Conservation (phyloP, 1,140 invertebrate species). For the Zaprionus gabonicus region DNA sequence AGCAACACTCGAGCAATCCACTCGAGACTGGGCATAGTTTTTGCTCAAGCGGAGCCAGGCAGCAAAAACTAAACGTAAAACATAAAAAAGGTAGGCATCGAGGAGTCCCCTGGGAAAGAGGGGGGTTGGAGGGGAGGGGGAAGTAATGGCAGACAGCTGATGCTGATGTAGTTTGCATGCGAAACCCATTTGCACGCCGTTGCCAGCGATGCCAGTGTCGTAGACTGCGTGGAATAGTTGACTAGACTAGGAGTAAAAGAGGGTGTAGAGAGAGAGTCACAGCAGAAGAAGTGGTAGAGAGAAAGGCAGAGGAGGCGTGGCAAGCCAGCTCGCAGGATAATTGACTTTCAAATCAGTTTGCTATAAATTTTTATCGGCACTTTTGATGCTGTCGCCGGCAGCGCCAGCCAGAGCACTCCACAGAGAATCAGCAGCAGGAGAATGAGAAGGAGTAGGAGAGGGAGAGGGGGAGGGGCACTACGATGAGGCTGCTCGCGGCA, state of each 20-base stretch:
- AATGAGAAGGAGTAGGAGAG: too few relatives aligned
- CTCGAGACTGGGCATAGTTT: background rate
- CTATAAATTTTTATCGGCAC: slow-evolving; percentile 84
- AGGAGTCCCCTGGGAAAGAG: slow-evolving; percentile 18
- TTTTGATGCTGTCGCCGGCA: slow-evolving; percentile 77
- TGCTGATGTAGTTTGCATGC: slow-evolving; percentile 68
- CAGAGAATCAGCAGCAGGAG: background rate
- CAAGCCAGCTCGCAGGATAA: slow-evolving; percentile 65
- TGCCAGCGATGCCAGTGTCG: slow-evolving; percentile 38
- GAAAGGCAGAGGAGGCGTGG: background rate
- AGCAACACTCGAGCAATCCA: slow-evolving; percentile 35
- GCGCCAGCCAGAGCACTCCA: slow-evolving; percentile 28
- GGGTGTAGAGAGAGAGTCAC: background rate
- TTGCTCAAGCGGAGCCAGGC: slow-evolving; percentile 12
- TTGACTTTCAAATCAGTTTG: slow-evolving; percentile 84
- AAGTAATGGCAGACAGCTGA: background rate
- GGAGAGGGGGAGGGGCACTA: too few relatives aligned
- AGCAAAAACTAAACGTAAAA: slow-evolving; percentile 45
- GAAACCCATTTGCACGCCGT: slow-evolving; percentile 81
- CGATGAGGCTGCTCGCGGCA: slow-evolving; percentile 30
- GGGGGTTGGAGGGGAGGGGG: background rate
- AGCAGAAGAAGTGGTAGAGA: too few relatives aligned
- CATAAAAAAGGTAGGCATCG: slow-evolving; percentile 66
- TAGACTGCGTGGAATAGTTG: slow-evolving; percentile 64
- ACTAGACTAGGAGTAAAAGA: slow-evolving; percentile 14